These are phyloP conservation scores for Diploptera punctata DNA, from an alignment of 2,888 invertebrate species.

Conservation along the genomic window DNA sequence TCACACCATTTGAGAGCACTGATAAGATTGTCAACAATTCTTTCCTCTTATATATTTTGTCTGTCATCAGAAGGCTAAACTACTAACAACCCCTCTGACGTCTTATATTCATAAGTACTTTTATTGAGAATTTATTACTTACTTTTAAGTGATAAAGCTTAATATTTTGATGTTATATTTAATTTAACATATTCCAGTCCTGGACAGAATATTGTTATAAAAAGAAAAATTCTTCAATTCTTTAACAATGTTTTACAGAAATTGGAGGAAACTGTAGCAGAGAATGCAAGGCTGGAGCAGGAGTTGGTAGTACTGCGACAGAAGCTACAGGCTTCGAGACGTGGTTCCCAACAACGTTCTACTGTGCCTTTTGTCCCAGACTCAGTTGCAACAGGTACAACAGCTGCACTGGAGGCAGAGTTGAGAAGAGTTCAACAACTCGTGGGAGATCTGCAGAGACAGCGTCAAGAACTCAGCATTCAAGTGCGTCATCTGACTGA, in stretches of 20 bases:
- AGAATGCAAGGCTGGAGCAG: slow-evolving; percentile 87
- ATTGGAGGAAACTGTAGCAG: slow-evolving; percentile 90
- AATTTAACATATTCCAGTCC: no score
- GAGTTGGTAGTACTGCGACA: slow-evolving; percentile 84
- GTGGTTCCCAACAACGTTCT: slow-evolving; percentile 49
- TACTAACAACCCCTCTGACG: no score
- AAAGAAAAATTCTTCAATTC: no score
- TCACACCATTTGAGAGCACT: no score
- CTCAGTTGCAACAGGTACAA: slow-evolving; percentile 42
- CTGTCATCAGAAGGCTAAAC: no score
- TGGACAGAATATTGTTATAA: no score
- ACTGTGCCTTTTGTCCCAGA: neutral
- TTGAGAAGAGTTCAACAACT: slow-evolving; percentile 82
- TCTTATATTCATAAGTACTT: no score
- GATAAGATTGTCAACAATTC: no score
- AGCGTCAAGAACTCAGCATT: slow-evolving; percentile 84
- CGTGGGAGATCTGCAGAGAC: slow-evolving; percentile 84
- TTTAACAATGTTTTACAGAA: slow-evolving; percentile 71
- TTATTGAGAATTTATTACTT: no score
- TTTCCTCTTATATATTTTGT: no score
- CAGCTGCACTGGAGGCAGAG: slow-evolving; percentile 63
- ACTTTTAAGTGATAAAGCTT: no score
- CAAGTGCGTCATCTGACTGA: slow-evolving; percentile 86
- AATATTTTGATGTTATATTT: no score
- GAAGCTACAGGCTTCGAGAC: slow-evolving; percentile 76